Evolutionary conservation across 2,888 invertebrate genomes (phyloP), one percentile per base, ranked within the genome.

Genomic region (Dicyrtomina minuta): DNA sequence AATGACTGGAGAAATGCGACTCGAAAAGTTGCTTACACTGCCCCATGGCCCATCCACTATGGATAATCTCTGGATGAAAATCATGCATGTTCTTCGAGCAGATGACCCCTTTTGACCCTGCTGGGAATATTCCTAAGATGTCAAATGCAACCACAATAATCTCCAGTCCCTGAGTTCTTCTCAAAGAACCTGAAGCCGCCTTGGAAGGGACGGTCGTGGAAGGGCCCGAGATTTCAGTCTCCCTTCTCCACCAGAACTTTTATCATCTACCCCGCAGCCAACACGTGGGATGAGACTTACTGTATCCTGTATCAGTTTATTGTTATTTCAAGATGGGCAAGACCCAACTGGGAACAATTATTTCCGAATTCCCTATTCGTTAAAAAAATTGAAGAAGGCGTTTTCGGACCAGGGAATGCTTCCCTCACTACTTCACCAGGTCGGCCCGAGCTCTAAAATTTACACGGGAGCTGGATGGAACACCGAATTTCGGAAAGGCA

Each of bases 401-500:
- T 62, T 8, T 15, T 24, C 10, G 62, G 62, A 22, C 62, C 62
- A 24, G 62, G 62, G 17, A 44, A 62, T 26, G 62, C 46, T 22
- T 62, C 62, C 4, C 24, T 62, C 20, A 62, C 62, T 22, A 44
- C 62, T 44, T 62, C 62, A 46, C 62, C 62, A 20, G 62, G 62
- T 62, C 62, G 20, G 62, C 62, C 4, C 17, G 62, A 26, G 24
- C 62, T 46, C 62, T 46, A 22, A 44, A 24, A 26, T 46, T 62
- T 49, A 15, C 20, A 17, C 46, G 62, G 62, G 46, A 62, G 12
- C 20, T 26, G 17, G 22, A 62, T 26, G 46, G 49, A 6, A 46
- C 26, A 26, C 62, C 62, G 24, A 20, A 24, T 2, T 62, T 62
- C 15, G 46, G 46, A 49, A 24, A 8, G 10, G 46, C 62, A 8